Evolutionary conservation across 2,113 vertebrate genomes (phyloP).

Genomic region (Osmerus eperlanus): DNA sequence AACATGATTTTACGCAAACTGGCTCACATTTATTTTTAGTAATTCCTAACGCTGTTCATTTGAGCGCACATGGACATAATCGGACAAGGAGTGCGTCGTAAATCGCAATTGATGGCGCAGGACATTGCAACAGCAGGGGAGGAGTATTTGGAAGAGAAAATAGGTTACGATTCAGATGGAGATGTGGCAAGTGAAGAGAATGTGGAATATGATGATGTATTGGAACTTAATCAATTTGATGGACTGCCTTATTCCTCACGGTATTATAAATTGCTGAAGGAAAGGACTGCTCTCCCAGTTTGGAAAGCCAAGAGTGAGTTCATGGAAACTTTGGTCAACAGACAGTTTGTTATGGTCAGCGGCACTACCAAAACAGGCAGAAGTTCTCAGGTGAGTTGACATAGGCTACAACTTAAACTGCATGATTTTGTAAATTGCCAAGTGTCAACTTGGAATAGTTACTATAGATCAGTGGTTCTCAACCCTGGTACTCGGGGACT

Average conservation of each 20-base stretch:
- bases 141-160: conserved; percentile 37
- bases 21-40: not conserved
- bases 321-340: conserved; percentile 76
- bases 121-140: conserved; percentile 39
- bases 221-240: conserved; percentile 90
- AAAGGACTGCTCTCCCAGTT: conserved; percentile 80
- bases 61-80: not conserved
- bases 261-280: conserved; percentile 82
- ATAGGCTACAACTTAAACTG: too few species aligned
- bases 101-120: conserved; percentile 37
- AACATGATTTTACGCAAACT: not conserved
- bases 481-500: too few species aligned
- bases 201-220: conserved; percentile 55
- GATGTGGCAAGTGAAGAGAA: conserved; percentile 43
- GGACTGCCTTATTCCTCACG: conserved; percentile 87
- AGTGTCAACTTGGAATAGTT: too few species aligned
- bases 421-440: too few species aligned
- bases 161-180: conserved; percentile 32
- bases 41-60: not conserved
- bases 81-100: not conserved
- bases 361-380: conserved; percentile 83
- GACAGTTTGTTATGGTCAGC: conserved; percentile 76
- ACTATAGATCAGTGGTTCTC: too few species aligned
- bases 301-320: conserved; percentile 81
- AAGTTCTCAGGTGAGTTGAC: conserved; percentile 83